Percentiles rank a stretch among this genome's conserved stretches.
Evolutionary conservation across 92 coral and sea anemone genomes (phyloP).

Genomic region (Heteractis magnifica): DNA sequence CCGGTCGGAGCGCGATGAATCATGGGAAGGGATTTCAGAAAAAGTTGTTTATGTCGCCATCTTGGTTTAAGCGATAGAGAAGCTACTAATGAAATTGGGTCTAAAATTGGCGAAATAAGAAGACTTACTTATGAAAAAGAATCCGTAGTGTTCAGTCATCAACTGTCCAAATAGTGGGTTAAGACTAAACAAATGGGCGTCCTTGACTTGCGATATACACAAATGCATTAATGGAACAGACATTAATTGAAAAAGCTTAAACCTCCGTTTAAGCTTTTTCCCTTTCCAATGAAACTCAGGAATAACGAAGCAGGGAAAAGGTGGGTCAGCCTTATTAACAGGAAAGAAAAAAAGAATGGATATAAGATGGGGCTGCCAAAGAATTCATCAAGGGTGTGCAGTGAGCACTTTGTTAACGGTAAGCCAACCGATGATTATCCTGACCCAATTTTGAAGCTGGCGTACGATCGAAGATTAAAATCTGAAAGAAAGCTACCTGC

Average conservation of each 20-base stretch:
- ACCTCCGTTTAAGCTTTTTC: constrained; percentile 58
- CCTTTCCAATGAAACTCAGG: constrained; percentile 50
- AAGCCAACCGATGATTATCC: no score
- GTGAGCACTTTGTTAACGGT: no score
- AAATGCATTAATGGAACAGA: constrained; percentile 30
- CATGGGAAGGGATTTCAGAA: not conserved
- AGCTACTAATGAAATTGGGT: not conserved
- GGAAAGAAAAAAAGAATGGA: not conserved
- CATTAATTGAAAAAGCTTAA: constrained; percentile 43
- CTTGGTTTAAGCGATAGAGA: not conserved
- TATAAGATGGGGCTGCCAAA: no score
- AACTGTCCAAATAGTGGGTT: constrained; percentile 47
- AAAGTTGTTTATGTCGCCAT: constrained; percentile 11
- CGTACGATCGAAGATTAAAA: constrained; percentile 34
- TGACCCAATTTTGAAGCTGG: constrained; percentile 20
- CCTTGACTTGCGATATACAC: constrained; percentile 19
- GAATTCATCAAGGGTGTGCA: no score
- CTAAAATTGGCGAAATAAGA: not conserved
- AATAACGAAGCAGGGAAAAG: constrained; percentile 17
- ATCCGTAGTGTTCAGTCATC: constrained; percentile 13
- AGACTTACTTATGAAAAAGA: not conserved
- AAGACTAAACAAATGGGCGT: constrained; percentile 39
- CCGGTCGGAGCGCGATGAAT: no score
- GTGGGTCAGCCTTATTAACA: constrained; percentile 42
- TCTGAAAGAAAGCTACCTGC: constrained; percentile 51